Evolutionary conservation across 2,113 vertebrate genomes (phyloP).

Genomic region (Catagonus wagneri): DNA sequence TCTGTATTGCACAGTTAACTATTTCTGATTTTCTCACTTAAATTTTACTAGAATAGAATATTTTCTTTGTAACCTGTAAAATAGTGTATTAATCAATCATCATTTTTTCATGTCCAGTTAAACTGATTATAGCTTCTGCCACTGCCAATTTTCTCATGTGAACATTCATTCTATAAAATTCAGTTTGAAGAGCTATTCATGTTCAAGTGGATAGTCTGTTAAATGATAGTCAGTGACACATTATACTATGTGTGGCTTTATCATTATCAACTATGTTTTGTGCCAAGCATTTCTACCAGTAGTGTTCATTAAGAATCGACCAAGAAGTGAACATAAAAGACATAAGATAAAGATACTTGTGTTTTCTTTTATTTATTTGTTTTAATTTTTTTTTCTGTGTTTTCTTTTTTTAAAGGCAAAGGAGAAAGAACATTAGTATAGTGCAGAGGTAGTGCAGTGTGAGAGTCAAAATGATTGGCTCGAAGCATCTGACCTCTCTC

Average conservation of each 20-base stretch:
- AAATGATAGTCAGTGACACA: not conserved
- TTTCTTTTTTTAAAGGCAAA: conserved; percentile 21
- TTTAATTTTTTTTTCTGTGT: not conserved
- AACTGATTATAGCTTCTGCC: conserved; percentile 11
- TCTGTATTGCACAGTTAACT: not conserved
- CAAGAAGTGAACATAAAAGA: not conserved
- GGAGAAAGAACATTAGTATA: not conserved
- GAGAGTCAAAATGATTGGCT: not conserved
- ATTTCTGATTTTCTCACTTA: not conserved
- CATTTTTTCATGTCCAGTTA: not conserved
- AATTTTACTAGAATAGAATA: not conserved
- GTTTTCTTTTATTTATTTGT: not conserved
- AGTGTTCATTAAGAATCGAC: not conserved
- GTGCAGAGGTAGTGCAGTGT: not conserved
- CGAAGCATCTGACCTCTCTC: not conserved
- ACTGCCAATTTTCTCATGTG: not conserved
- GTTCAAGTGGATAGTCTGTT: not conserved
- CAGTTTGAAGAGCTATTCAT: conserved; percentile 40
- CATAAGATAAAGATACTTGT: not conserved
- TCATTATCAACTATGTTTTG: conserved; percentile 4
- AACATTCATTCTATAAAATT: conserved; percentile 12
- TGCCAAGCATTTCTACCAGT: not conserved
- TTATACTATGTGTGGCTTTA: not conserved
- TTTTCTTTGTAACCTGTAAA: conserved; percentile 39
- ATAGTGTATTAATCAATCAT: not conserved